Conservation (phyloP, 1,140 invertebrate species). For the Elymnias hypermnestra region DNA sequence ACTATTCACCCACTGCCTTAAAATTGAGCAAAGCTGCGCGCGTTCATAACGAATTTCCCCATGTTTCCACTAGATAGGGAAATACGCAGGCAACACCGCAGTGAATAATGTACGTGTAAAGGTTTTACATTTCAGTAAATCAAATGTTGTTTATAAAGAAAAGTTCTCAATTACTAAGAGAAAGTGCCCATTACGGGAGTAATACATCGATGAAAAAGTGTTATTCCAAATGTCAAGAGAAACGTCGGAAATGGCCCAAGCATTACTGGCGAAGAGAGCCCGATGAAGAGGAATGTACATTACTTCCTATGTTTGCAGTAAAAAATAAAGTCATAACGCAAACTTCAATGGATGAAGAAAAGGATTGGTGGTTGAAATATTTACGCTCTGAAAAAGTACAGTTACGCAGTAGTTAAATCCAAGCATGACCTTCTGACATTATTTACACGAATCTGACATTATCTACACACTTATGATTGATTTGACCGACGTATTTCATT, state of each 20-base stretch:
- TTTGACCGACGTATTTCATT: no score
- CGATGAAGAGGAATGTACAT: conserved; percentile 41
- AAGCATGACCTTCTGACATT: no score
- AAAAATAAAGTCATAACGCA: conserved; percentile 21
- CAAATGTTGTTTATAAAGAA: conserved; percentile 29
- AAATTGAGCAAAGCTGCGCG: no score
- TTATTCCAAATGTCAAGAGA: conserved; percentile 1
- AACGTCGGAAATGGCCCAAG: conserved; percentile 25
- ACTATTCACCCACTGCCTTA: no score
- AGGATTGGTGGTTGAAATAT: conserved; percentile 90
- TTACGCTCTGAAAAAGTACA: conserved; percentile 79
- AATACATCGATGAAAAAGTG: conserved; percentile 2
- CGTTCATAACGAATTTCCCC: no score
- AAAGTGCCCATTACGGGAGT: conserved; percentile 5
- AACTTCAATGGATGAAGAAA: conserved; percentile 69
- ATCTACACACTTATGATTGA: no score
- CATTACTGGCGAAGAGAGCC: conserved; percentile 30
- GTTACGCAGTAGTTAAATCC: not conserved
- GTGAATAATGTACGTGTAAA: not conserved
- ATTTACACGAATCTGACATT: no score
- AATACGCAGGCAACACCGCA: no score
- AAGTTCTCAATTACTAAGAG: conserved; percentile 10
- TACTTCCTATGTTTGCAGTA: conserved; percentile 36
- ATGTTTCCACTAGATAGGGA: no score
- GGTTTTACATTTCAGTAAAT: conserved; percentile 24